Base-by-base conservation (phyloP, 2,797 vertebrate genomes). In the Sebastes melanostomus region DNA sequence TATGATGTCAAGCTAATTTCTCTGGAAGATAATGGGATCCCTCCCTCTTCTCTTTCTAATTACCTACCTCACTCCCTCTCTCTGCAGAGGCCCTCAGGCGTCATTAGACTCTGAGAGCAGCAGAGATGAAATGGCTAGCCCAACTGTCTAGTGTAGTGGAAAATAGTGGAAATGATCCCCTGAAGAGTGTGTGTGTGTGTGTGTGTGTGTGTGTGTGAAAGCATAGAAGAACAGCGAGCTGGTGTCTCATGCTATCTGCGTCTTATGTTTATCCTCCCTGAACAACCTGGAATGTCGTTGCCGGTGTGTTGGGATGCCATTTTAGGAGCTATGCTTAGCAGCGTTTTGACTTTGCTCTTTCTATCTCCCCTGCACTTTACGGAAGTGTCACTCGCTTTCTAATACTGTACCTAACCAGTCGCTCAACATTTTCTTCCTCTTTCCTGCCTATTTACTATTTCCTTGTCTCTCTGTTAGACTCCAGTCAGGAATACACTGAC, bases 401-500 rank as follows among this genome's bases (percentile, higher is more conserved):
- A 56, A 68, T 46, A 30, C 18, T 32, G 52, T 72, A 50, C 24
- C 16, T 36, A 11, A 60, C 8, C 36, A 42, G 25, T 65, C 18
- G 75, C 18, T 66, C 8, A 72, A 55, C 29, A 0, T 13, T 69
- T 60, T 77, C 58, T 52, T 36, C n/a, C 24, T 63, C 18, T 70
- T 65, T 4, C 24, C 46, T 84, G 20, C 5, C 13, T 58, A 8
- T 83, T 75, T 46, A 52, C 8, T 13, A 20, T 67, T 11, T 6
- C 59, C 22, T 10, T 66, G 6, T 73, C 8, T 73, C 46, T 91
- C 6, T 36, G 58, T 88, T 81, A 99, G 98, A 99, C 94, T 99
- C 98, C 91, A 99, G 98, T 94, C 98, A 99, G 94, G 98, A 99
- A 95, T 99, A 99, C 78, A 99, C 98, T 6, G 98, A 99, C 94